Base-by-base conservation (phyloP, 2,888 invertebrate genomes). In the Tipula vernalis region DNA sequence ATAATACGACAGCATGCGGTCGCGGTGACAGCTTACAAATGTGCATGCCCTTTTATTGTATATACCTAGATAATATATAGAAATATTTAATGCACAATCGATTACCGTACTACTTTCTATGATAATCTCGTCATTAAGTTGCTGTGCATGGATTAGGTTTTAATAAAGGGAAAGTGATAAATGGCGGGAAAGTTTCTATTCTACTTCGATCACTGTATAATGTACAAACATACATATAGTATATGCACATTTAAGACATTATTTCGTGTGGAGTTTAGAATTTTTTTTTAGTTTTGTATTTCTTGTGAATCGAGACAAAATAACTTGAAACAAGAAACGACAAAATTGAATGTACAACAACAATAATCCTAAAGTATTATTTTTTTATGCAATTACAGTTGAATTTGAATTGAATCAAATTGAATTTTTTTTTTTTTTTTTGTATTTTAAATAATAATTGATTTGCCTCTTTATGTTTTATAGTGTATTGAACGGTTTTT, bases 391-490 rank as follows among this genome's bases (percentile, higher is more conserved):
- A 71, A 71, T 71, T 71, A 71, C 28, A 28, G 71, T 71, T 71
- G 71, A 71, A 71, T 71, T 71, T 71, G 71, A 71, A 71, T 71
- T 71, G 71, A 71, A 71, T 71, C 71, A 71, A 71, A 71, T 71
- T 71, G 71, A 71, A 28, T 18, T 71, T 71, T 51, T 28, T 28
- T 28, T 1, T 28, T 28, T 51, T 51, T 51, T 51, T 28, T 71
- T 71, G 71, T 71, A 71, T 0, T 71, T 71, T 28, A 71, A 28
- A 71, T 28, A 28, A 71, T 71, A 71, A 71, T 71, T 71, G 71
- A 71, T 71, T 71, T 71, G 71, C 71, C 71, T 71, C 71, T 71
- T 71, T 71, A 28, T 51, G 44, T 44, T 44, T 4, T 51, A 15
- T 71, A 71, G 71, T 28, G 28, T 28, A 71, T 57, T 57, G 51